Conservation (phyloP, 1,140 invertebrate genomes). For the Bombus picipes region DNA sequence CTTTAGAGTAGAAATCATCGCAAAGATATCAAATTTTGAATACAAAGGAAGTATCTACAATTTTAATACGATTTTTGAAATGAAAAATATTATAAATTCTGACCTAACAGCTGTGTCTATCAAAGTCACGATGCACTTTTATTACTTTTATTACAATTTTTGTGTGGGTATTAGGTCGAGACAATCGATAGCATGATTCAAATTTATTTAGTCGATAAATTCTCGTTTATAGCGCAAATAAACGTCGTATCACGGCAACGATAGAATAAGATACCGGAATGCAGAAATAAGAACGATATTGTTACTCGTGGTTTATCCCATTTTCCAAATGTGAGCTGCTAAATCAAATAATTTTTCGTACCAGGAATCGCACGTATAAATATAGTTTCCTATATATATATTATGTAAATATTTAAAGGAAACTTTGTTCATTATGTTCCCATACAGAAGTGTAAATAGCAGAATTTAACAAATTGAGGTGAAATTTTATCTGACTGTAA, state of each 20-base stretch:
- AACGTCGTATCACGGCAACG: slow-evolving; percentile 38
- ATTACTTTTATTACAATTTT: slow-evolving; percentile 39
- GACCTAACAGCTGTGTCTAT: background rate
- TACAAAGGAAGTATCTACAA: background rate
- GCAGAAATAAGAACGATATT: slow-evolving; percentile 7
- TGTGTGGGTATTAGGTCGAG: slow-evolving; percentile 47
- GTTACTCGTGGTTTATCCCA: background rate
- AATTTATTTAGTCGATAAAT: slow-evolving; percentile 58
- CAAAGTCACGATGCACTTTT: background rate
- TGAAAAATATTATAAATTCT: background rate
- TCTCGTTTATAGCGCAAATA: slow-evolving; percentile 52
- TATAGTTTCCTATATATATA: no score
- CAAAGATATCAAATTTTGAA: background rate
- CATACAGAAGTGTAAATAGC: background rate
- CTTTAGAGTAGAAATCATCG: background rate
- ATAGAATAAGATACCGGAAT: slow-evolving; percentile 22
- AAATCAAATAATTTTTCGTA: background rate
- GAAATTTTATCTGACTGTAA: background rate
- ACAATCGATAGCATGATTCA: slow-evolving; percentile 18
- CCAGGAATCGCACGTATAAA: background rate
- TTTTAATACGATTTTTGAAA: background rate
- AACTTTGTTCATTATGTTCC: background rate
- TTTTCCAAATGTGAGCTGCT: background rate
- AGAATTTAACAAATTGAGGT: background rate
- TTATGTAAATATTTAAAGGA: no score